phyloP scores from a whole-genome alignment of 1,140 invertebrate genomes.

The Halictus rubicundus region DNA sequence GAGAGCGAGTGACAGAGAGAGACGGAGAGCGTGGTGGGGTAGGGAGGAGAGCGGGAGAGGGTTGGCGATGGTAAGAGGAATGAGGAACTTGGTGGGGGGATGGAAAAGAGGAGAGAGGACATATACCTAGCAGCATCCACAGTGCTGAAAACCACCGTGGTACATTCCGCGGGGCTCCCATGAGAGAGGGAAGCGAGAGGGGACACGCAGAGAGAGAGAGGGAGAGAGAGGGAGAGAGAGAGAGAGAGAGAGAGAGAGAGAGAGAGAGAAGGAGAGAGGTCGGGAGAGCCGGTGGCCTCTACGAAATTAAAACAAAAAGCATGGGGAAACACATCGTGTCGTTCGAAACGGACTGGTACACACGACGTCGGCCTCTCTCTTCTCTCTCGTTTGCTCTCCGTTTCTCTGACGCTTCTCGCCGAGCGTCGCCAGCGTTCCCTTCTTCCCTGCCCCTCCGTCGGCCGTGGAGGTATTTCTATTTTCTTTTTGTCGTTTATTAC shows the following conservation, averaged over 20 bases:
- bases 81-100: conserved; percentile 19
- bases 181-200: conserved; percentile 29
- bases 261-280: not conserved
- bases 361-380: conserved; percentile 29
- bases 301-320: conserved; percentile 67
- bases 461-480: too few species aligned
- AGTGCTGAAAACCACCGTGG: conserved; percentile 64
- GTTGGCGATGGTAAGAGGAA: conserved; percentile 16
- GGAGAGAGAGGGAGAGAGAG: not conserved
- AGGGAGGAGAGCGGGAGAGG: not conserved
- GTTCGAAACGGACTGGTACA: conserved; percentile 54
- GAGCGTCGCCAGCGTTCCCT: conserved; percentile 10
- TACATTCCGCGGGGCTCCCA: conserved; percentile 60
- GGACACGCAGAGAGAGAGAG: not conserved
- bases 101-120: conserved; percentile 31
- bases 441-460: too few species aligned
- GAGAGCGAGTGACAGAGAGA: not conserved
- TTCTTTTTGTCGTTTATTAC: too few species aligned
- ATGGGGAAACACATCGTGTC: conserved; percentile 54
- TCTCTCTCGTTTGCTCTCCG: conserved; percentile 1
- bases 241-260: not conserved
- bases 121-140: conserved; percentile 59
- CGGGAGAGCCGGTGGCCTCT: conserved; percentile 47
- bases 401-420: not conserved
- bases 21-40: not conserved